These are phyloP conservation scores for Astatoreochromis straeleni DNA, from an alignment of 2,113 vertebrate genomes.

Conservation along the genomic window DNA sequence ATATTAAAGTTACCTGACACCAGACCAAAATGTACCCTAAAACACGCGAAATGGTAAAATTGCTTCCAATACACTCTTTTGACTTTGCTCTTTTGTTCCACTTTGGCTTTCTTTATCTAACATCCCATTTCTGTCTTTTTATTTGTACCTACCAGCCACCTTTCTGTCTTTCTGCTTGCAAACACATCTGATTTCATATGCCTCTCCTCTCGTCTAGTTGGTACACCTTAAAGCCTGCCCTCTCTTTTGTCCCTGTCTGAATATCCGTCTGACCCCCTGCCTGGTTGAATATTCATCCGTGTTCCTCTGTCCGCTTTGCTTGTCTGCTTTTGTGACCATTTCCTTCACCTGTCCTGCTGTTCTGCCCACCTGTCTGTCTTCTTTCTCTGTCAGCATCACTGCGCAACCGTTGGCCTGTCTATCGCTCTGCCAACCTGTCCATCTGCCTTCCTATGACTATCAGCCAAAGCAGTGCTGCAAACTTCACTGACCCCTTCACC, in stretches of 20 bases:
- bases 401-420: neutral
- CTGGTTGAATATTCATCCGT: constrained; percentile 13
- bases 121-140: neutral
- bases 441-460: neutral
- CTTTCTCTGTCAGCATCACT: neutral
- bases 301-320: neutral
- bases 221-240: neutral
- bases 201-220: neutral
- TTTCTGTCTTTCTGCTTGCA: neutral
- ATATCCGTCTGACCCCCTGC: constrained; percentile 18
- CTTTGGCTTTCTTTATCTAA: neutral
- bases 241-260: constrained; percentile 12
- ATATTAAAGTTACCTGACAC: neutral
- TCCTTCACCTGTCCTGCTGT: constrained; percentile 1
- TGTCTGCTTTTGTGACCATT: constrained; percentile 14
- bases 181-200: neutral
- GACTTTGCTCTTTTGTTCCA: neutral
- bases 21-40: neutral
- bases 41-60: neutral
- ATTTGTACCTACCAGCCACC: neutral
- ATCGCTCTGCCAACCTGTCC: neutral
- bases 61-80: neutral
- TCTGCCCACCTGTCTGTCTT: neutral
- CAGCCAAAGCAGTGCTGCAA: neutral
- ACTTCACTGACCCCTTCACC: constrained; percentile 21